A percentile compares a stretch with the other conserved stretches of the same genome.
Conservation (phyloP, 2,888 invertebrate species). For the Drosophila nr. fundita region DNA sequence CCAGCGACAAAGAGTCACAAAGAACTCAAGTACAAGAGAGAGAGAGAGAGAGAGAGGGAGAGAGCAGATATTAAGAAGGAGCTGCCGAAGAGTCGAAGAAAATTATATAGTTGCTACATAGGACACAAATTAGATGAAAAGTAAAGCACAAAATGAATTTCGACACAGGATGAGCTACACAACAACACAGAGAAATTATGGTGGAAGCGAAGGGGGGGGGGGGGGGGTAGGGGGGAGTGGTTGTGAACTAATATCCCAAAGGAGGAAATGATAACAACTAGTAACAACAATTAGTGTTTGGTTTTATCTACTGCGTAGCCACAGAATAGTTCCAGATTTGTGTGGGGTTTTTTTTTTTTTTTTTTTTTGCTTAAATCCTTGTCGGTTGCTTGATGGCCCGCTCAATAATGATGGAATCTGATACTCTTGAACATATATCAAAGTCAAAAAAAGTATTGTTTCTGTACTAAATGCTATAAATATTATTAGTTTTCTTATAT, state of each 20-base stretch:
- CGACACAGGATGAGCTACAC: constrained; percentile 58
- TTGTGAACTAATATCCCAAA: constrained; percentile 32
- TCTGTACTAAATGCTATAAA: constrained; percentile 32
- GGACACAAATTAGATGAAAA: constrained; percentile 24
- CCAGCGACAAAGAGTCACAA: constrained; percentile 13
- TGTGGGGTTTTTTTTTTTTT: constrained; percentile 5
- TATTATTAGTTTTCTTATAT: constrained; percentile 7
- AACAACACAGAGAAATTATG: constrained; percentile 60
- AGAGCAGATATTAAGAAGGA: constrained; percentile 21
- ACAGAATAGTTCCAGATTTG: constrained; percentile 58
- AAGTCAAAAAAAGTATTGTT: constrained; percentile 23
- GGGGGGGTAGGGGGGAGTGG: constrained; percentile 29
- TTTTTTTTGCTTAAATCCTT: constrained; percentile 53
- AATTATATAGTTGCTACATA: constrained; percentile 45
- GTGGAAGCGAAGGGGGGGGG: constrained; percentile 10
- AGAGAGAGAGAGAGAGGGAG: constrained; percentile 26
- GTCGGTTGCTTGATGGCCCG: constrained; percentile 84
- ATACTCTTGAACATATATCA: constrained; percentile 76
- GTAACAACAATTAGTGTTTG: constrained; percentile 72
- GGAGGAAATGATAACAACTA: constrained; percentile 63
- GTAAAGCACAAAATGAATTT: constrained; percentile 19
- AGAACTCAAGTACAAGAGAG: constrained; percentile 17
- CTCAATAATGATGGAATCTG: constrained; percentile 85
- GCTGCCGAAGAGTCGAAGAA: constrained; percentile 28
- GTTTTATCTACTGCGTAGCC: constrained; percentile 68